Evolutionary conservation across 2,797 vertebrate species (phyloP).

Genomic region (Dermochelys coriacea): DNA sequence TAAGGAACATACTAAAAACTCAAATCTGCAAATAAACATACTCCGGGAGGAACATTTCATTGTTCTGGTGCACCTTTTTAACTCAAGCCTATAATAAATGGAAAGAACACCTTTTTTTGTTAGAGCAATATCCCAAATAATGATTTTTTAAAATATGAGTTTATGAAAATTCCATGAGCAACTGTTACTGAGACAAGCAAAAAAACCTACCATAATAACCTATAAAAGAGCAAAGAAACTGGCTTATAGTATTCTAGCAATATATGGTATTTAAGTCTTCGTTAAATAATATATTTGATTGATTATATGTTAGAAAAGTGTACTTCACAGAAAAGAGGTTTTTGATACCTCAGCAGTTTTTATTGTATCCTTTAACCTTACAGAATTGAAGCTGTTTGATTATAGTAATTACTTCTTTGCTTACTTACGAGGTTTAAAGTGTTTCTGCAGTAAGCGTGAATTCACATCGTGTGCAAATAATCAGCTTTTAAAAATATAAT

Average conservation of each 20-base stretch:
- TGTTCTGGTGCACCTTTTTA: not conserved
- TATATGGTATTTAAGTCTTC: not conserved
- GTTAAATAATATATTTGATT: not conserved
- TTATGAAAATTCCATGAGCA: not conserved
- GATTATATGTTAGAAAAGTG: not conserved
- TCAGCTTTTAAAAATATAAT: slow-evolving; percentile 55
- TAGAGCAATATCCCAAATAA: not conserved
- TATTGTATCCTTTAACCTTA: not conserved
- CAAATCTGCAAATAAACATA: not conserved
- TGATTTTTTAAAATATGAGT: not conserved
- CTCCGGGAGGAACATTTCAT: not conserved
- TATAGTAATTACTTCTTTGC: slow-evolving; percentile 65
- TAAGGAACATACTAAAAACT: not conserved
- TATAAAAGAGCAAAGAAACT: not conserved
- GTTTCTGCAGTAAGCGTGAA: slow-evolving; percentile 35
- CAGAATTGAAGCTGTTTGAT: slow-evolving; percentile 54
- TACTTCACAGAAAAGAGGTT: not conserved
- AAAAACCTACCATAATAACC: not conserved
- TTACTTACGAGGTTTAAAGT: slow-evolving; percentile 64
- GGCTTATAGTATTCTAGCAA: not conserved
- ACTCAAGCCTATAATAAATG: not conserved
- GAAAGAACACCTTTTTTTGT: not conserved
- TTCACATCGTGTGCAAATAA: slow-evolving; percentile 28
- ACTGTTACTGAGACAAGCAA: not conserved
- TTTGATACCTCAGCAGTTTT: not conserved